Base-by-base conservation (phyloP, 2,113 vertebrate species). In the Eupsittula cactorum region DNA sequence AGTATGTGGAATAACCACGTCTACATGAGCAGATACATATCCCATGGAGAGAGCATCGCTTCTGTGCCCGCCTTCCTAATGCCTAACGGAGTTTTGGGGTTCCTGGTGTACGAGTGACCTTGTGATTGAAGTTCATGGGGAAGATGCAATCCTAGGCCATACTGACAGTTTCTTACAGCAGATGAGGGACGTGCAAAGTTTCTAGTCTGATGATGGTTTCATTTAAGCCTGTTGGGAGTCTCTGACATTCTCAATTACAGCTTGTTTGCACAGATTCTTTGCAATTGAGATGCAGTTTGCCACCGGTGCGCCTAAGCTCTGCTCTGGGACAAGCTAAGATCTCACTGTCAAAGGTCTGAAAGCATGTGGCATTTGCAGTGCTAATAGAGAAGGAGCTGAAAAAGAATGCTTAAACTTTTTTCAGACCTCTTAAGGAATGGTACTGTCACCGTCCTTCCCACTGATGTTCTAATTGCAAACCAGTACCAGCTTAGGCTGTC, bases 211-310 rank as follows among this genome's bases (percentile, higher is more conserved):
- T 55, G 55, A 92, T 60, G 88, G 31, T 94, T 94, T 47, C 24
- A 71, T 93, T 83, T 28, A 13, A 93, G 53, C 78, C 90, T 60
- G 16, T 17, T 63, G 93, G 88, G 94, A 96, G 35, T 39, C 64
- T 70, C 88, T 96, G 94, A 93, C 93, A 94, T 97, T 97, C 92
- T 90, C 88, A 74, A 41, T 96, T 83, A 68, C 52, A 7, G 57
- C 29, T 65, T 82, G 80, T 95, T 92, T 93, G 95, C 95, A 88
- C 77, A 68, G 52, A 18, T 25, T 44, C 68, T 94, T 60, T 84
- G 86, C 90, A 86, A 86, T 69, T 78, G 95, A 83, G 87, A 90
- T 62, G 82, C 88, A 57, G 55, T 83, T 86, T 94, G 86, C 90
- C 47, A 4, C 33, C 28, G 14, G 47, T 1, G 42, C 75, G 35